Base-by-base conservation (phyloP, 2,888 invertebrate species). In the Trichogramma dendrolimi region DNA sequence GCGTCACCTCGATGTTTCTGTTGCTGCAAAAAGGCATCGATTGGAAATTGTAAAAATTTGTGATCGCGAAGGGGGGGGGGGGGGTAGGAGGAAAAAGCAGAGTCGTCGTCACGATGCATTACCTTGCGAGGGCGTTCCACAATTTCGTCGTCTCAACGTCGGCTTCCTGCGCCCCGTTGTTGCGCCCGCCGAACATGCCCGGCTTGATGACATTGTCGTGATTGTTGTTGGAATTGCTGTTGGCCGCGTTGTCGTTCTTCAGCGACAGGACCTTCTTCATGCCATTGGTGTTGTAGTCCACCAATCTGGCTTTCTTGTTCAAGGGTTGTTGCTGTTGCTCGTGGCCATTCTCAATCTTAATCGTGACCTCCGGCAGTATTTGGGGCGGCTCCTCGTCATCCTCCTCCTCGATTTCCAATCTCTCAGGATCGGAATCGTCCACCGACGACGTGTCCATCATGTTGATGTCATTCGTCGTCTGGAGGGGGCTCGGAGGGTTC, bases 361-460 rank as follows among this genome's bases (percentile, higher is more conserved):
- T n/a, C 46, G 10, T 27, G 27, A 27, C 27, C 27, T 27, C 27
- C 2, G 10, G 10, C 7, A 7, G 70, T 58, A 76, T 77, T 44
- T 69, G 72, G 10, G 75, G 70, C 7, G 75, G 75, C 77, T 74
- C 76, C 14, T 72, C 75, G 49, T 77, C 75, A 4, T 70, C 70
- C 11, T 78, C 78, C 42, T 78, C 77, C 66, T 89, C 89, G 79
- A 89, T 89, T 72, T 89, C 89, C 70, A 90, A 79, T 71, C 89
- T 81, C 70, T 88, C 89, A 2, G 88, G 88, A 80, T 91, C 90
- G 0, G 90, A 89, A 68, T 87, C 87, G 74, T 86, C 87, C 27
- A 27, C 27, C 75, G 88, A 88, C 75, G 85, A 87, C 67, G 85
- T 83, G 71, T 85, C 86, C 73, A 84, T 84, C 51, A 84, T 85